Evolutionary conservation across 2,888 invertebrate species (phyloP), one percentile per base, ranked within the genome.

Genomic region (Torymus aiolomorphi): DNA sequence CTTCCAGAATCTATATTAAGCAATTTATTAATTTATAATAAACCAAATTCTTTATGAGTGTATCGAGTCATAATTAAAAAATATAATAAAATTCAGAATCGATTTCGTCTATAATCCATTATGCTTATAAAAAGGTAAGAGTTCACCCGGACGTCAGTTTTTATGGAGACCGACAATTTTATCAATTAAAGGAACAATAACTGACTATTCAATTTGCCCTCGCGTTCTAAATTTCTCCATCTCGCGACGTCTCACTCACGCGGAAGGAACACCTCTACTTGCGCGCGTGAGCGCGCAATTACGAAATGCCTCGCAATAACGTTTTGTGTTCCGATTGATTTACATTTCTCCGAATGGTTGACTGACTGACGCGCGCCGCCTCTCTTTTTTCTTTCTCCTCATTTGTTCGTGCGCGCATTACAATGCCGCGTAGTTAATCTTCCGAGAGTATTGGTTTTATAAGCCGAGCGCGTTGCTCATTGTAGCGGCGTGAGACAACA

Each of bases 381-480:
- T 18, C 59, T 65, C 42, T 24, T 10, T 51, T 65, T 63, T 57
- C 62, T n/a, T 52, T 18, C 2, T 10, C 10, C 31, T 20, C 63
- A 76, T 62, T 31, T 78, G 57, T 59, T 72, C 5, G 66, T 1
- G 0, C 62, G 42, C 51, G 16, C 20, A 18, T 56, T 52, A 76
- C 61, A 76, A 76, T 76, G 24, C 57, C 65, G 52, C 65, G 65
- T 65, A 69, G 70, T 79, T 70, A 75, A 75, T 79, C 73, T 75
- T 70, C 59, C 66, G 52, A 24, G 71, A 5, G 52, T 75, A 75
- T 78, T 79, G 79, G 75, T 75, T 75, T 79, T 75, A 79, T 63
- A 71, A 79, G 71, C 73, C n/a, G 31, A 61, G 31, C 31, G 31
- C 20, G 61, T 51, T 24, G 42, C 13, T 31, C 78, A 70, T 65